phyloP scores from a whole-genome alignment of 2,113 vertebrate genomes.

The Bombycilla garrulus region DNA sequence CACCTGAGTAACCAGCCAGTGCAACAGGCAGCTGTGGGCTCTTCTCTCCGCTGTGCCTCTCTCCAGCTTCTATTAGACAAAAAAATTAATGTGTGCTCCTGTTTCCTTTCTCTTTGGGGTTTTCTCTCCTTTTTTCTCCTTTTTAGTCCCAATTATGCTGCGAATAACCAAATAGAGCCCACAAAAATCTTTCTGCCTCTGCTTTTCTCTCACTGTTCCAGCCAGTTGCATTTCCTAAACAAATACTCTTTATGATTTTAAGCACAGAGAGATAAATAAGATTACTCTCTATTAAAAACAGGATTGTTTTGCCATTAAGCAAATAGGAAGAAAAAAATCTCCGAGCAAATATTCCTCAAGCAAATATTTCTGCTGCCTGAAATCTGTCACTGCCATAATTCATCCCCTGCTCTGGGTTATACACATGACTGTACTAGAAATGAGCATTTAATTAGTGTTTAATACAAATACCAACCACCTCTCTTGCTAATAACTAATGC shows the following conservation, averaged over 20 bases:
- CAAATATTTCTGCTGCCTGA: background rate
- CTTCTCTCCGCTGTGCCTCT: background rate
- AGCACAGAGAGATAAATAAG: background rate
- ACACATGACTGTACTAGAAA: background rate
- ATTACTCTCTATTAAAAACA: background rate
- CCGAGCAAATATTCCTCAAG: background rate
- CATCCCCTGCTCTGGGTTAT: background rate
- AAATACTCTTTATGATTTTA: background rate
- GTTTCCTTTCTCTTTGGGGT: background rate
- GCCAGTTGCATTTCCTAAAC: background rate
- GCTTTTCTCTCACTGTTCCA: background rate
- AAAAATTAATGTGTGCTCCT: fast-evolving
- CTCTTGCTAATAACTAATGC: background rate
- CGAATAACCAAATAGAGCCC: background rate
- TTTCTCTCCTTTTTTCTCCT: background rate
- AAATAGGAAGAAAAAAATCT: background rate
- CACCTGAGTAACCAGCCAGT: background rate
- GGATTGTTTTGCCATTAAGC: background rate
- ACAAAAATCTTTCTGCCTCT: background rate
- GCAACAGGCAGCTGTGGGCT: background rate
- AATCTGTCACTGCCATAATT: background rate
- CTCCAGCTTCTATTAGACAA: background rate
- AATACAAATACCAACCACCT: background rate
- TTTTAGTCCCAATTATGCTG: background rate
- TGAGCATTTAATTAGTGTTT: constrained; percentile 42